phyloP scores from a whole-genome alignment of 2,113 vertebrate genomes.

The Anas platyrhynchos region DNA sequence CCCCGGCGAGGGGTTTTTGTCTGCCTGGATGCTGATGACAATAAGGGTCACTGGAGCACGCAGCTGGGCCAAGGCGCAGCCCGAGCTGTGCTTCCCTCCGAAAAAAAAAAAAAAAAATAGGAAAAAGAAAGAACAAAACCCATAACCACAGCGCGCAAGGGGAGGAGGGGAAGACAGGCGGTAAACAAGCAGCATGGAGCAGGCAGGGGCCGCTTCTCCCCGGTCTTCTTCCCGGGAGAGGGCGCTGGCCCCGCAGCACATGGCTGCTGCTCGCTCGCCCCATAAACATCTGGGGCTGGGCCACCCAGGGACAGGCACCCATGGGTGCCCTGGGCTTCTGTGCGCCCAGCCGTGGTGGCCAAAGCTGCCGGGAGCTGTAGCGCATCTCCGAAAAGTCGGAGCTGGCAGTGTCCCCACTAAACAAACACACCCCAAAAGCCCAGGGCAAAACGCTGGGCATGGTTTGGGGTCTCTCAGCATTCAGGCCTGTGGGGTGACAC shows the following conservation, averaged over 20 bases:
- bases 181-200: slow-evolving; percentile 32
- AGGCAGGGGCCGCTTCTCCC: neutral
- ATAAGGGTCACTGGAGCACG: neutral
- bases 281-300: slow-evolving; percentile 23
- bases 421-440: neutral
- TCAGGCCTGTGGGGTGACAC: neutral
- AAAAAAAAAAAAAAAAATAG: neutral
- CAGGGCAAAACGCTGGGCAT: neutral
- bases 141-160: neutral
- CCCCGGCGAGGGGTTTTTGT: neutral
- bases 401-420: neutral
- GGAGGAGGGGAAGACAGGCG: slow-evolving; percentile 13
- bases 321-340: neutral
- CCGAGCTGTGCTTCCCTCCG: neutral
- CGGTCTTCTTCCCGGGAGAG: slow-evolving; percentile 54
- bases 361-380: neutral
- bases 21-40: neutral
- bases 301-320: neutral
- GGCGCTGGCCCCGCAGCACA: slow-evolving; percentile 44
- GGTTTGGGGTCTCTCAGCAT: neutral
- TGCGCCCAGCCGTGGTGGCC: neutral
- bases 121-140: no score
- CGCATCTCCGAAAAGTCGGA: neutral
- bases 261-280: neutral
- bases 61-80: neutral